Evolutionary conservation across 2,797 vertebrate genomes (phyloP).

Genomic region (Parauchenoglanis punctatus): DNA sequence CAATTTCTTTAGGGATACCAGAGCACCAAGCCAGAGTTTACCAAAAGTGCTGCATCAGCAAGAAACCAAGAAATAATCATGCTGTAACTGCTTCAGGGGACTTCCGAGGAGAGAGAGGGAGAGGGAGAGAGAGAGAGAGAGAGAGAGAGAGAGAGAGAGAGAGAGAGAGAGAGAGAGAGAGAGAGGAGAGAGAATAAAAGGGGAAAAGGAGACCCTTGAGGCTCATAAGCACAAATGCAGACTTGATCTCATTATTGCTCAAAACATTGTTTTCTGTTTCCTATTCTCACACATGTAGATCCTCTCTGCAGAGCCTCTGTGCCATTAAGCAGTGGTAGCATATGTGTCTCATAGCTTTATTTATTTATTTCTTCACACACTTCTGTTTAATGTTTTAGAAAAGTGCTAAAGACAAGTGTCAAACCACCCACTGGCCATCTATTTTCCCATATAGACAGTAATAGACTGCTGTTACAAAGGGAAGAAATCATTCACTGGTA

Average conservation of each 20-base stretch:
- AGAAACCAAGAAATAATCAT: constrained; percentile 36
- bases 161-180: neutral
- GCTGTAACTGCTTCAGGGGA: neutral
- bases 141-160: neutral
- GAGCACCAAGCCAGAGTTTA: constrained; percentile 24
- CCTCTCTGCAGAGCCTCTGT: neutral
- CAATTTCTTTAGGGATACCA: constrained; percentile 22
- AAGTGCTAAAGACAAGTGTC: constrained; percentile 11
- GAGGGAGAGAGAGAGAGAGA: neutral
- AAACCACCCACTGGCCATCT: neutral
- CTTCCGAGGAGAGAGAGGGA: neutral
- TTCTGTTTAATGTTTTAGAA: constrained; percentile 1
- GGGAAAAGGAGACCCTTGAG: neutral
- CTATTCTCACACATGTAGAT: neutral
- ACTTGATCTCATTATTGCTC: constrained; percentile 2
- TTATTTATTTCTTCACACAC: constrained; percentile 31
- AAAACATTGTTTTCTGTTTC: neutral
- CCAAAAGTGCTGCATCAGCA: constrained; percentile 41
- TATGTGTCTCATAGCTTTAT: neutral
- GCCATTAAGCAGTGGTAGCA: neutral
- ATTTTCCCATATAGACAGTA: neutral
- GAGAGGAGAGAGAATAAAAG: neutral
- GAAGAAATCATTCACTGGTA: neutral
- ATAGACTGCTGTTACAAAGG: neutral
- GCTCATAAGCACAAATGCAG: constrained; percentile 1